These are phyloP conservation scores for Incurvaria masculella DNA, from an alignment of 2,888 invertebrate species.

Conservation along the genomic window DNA sequence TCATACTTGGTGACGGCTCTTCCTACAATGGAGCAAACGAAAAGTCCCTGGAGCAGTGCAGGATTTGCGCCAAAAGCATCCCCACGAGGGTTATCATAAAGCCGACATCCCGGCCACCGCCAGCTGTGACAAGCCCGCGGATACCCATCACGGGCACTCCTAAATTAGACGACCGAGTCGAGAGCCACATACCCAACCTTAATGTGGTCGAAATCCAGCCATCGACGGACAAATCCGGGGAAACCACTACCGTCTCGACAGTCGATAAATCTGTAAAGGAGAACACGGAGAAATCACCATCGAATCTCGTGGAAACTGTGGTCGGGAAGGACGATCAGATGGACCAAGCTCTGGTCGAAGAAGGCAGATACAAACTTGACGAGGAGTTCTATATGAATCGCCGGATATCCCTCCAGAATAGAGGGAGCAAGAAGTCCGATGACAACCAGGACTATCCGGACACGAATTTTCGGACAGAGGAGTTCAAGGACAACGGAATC, in stretches of 20 bases:
- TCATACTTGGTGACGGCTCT: conserved; percentile 71
- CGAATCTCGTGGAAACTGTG: neutral
- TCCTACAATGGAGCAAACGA: conserved; percentile 23
- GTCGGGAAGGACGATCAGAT: neutral
- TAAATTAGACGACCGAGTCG: neutral
- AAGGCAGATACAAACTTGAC: conserved; percentile 10
- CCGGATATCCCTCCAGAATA: conserved; percentile 13
- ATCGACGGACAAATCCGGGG: neutral
- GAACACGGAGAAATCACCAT: conserved; percentile 3
- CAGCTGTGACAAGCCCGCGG: neutral
- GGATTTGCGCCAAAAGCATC: conserved; percentile 19
- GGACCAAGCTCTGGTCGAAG: conserved; percentile 7
- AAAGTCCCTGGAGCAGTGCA: conserved; percentile 18
- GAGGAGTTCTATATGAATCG: conserved; percentile 12
- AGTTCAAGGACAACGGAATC: neutral
- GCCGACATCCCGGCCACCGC: neutral
- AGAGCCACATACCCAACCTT: neutral
- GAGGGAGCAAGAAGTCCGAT: conserved; percentile 3
- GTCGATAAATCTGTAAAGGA: neutral
- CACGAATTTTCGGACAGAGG: neutral
- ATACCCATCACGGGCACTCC: neutral
- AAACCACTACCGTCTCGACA: neutral
- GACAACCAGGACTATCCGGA: conserved; percentile 3
- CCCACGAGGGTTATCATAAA: neutral
- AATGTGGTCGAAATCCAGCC: neutral